phyloP scores from a whole-genome alignment of 2,888 invertebrate species.

The Cancer borealis region DNA sequence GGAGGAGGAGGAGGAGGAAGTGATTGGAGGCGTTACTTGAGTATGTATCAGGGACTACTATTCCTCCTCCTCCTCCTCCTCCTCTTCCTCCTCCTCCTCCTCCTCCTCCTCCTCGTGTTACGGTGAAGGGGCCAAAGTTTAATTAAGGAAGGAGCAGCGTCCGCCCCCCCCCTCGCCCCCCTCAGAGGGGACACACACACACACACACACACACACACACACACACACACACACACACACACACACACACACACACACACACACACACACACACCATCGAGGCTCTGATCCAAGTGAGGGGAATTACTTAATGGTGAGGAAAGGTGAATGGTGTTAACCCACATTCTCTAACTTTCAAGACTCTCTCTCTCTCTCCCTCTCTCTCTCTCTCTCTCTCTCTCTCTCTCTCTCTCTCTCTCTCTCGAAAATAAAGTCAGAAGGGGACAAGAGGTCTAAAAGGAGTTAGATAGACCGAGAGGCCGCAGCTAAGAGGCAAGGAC shows the following conservation, averaged over 20 bases:
- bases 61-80: background rate
- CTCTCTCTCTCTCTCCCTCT: background rate
- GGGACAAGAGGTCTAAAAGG: conserved; percentile 14
- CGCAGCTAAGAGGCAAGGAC: background rate
- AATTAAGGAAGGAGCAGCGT: background rate
- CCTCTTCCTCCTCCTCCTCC: conserved; percentile 36
- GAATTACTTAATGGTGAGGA: background rate
- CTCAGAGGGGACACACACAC: background rate
- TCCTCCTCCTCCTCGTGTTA: background rate
- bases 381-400: background rate
- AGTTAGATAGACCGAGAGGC: background rate
- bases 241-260: too few relatives aligned
- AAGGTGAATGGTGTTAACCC: background rate
- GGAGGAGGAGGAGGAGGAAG: background rate
- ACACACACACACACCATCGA: too few relatives aligned
- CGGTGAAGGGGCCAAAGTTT: background rate
- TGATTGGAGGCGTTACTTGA: background rate
- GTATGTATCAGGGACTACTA: background rate
- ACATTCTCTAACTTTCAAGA: background rate
- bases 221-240: too few relatives aligned
- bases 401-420: too few relatives aligned
- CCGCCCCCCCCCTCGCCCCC: background rate
- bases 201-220: too few relatives aligned
- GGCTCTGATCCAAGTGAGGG: background rate
- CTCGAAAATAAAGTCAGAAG: background rate